A percentile compares a stretch with the other conserved stretches of the same genome.
phyloP scores from a whole-genome alignment of 2,113 vertebrate genomes.

The Nothobranchius furzeri region DNA sequence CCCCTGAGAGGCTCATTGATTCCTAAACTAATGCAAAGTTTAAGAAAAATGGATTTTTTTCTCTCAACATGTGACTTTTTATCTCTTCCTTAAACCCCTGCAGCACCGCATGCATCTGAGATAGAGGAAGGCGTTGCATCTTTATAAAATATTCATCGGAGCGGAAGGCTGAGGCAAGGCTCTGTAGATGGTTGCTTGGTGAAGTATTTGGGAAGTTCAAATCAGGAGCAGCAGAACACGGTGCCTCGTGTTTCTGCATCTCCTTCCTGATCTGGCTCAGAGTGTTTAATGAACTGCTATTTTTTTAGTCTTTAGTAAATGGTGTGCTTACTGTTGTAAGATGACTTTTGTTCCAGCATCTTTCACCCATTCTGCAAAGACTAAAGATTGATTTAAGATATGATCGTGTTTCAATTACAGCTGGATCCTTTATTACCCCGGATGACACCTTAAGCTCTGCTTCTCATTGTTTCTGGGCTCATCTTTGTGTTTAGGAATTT shows the following conservation, averaged over 20 bases:
- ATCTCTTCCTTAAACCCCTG: constrained; percentile 77
- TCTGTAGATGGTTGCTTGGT: constrained; percentile 65
- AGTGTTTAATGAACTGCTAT: constrained; percentile 40
- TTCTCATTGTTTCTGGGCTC: constrained; percentile 1
- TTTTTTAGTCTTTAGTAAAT: constrained; percentile 58
- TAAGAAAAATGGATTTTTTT: constrained; percentile 76
- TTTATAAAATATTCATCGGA: constrained; percentile 83
- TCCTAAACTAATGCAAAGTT: constrained; percentile 80
- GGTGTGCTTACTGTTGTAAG: constrained; percentile 60
- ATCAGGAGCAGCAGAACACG: constrained; percentile 44
- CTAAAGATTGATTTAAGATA: constrained; percentile 74
- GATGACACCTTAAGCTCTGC: constrained; percentile 41
- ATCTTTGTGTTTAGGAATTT: constrained; percentile 19
- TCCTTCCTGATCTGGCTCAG: constrained; percentile 19
- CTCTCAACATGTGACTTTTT: constrained; percentile 76
- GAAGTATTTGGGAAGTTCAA: constrained; percentile 64
- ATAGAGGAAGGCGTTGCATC: constrained; percentile 79
- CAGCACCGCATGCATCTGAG: constrained; percentile 78
- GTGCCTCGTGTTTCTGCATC: constrained; percentile 37
- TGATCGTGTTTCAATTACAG: constrained; percentile 65
- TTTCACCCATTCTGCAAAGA: constrained; percentile 58
- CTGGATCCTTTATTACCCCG: constrained; percentile 61
- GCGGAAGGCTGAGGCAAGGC: constrained; percentile 67
- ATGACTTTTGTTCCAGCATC: constrained; percentile 62
- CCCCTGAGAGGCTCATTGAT: constrained; percentile 77